Evolutionary conservation across 1,140 invertebrate genomes (phyloP).

Genomic region (Halesus radiatus): DNA sequence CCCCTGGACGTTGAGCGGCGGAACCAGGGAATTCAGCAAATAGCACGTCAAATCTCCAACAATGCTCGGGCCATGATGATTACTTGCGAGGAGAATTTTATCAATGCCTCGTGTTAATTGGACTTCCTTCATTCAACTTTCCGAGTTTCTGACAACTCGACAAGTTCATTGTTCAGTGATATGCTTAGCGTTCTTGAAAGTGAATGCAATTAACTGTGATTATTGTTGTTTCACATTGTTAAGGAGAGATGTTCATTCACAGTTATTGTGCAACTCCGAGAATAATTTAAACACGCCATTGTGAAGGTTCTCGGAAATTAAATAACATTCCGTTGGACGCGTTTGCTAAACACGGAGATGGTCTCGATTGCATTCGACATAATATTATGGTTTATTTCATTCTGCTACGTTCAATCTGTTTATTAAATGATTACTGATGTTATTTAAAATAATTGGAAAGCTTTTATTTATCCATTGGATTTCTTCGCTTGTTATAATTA

Average conservation of each 20-base stretch:
- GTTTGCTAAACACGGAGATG: background rate
- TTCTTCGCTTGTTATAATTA: too few relatives aligned
- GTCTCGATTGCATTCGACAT: background rate
- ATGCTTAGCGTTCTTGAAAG: background rate
- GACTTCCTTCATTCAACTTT: background rate
- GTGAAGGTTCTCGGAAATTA: background rate
- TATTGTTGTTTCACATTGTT: background rate
- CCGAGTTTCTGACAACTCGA: background rate
- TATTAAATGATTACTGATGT: too few relatives aligned
- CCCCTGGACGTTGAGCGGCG: background rate
- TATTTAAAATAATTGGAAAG: too few relatives aligned
- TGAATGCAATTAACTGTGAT: background rate
- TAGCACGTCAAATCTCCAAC: too few relatives aligned
- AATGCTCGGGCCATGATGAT: too few relatives aligned
- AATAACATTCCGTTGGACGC: background rate
- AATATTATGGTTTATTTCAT: too few relatives aligned
- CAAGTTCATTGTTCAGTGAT: background rate
- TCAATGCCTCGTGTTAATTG: background rate
- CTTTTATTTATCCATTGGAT: too few relatives aligned
- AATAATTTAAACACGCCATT: background rate
- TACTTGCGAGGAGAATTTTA: too few relatives aligned
- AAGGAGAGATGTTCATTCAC: background rate
- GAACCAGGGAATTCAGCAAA: background rate
- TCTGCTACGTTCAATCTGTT: too few relatives aligned
- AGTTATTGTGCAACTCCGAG: background rate